A percentile compares a stretch with the other conserved stretches of the same genome.
These are phyloP conservation scores for Cynopterus brachyotis DNA, from an alignment of 2,113 vertebrate species.

Conservation along the genomic window DNA sequence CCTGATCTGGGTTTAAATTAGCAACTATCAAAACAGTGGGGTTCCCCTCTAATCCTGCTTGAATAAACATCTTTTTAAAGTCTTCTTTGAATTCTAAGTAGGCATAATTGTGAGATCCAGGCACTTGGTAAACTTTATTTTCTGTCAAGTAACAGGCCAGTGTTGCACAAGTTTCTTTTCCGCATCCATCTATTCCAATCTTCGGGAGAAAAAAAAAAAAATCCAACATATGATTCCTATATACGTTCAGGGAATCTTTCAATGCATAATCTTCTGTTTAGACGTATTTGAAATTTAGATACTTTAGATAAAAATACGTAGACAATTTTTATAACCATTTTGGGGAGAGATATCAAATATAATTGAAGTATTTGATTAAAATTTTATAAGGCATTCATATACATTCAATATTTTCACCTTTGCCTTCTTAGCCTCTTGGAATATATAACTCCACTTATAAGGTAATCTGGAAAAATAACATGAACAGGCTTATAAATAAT, in stretches of 20 bases:
- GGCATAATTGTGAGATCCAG: slow-evolving; percentile 56
- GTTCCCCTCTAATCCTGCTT: slow-evolving; percentile 72
- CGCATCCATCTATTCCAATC: slow-evolving; percentile 82
- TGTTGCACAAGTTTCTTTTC: slow-evolving; percentile 74
- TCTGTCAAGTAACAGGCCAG: slow-evolving; percentile 78
- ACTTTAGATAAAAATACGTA: not conserved
- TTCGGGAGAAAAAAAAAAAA: slow-evolving; percentile 45
- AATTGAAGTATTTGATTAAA: not conserved
- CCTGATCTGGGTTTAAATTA: slow-evolving; percentile 72
- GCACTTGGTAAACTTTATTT: slow-evolving; percentile 56
- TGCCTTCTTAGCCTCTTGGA: not conserved
- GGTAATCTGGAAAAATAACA: not conserved
- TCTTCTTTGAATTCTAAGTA: slow-evolving; percentile 78
- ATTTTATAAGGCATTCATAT: not conserved
- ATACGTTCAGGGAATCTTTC: not conserved
- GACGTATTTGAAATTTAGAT: not conserved
- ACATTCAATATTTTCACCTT: not conserved
- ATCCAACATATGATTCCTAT: not conserved
- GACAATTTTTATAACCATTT: not conserved
- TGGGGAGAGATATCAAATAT: not conserved
- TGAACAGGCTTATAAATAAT: not conserved
- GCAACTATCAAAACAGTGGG: slow-evolving; percentile 74
- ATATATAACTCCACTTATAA: not conserved
- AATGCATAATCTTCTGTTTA: not conserved
- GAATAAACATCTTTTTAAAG: slow-evolving; percentile 76